phyloP scores from a whole-genome alignment of 2,888 invertebrate species.

The Eurois occulta region DNA sequence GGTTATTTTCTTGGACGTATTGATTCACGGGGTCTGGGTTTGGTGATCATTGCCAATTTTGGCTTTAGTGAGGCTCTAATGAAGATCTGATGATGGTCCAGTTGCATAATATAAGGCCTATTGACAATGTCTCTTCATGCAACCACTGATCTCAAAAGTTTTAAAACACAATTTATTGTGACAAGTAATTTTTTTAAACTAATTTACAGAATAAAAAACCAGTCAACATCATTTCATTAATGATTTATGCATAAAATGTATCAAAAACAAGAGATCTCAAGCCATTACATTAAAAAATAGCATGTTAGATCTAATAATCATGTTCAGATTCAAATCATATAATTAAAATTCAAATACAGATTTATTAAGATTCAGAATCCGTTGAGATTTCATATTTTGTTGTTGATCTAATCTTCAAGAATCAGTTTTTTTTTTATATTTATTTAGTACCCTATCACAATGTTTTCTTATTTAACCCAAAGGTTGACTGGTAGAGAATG shows the following conservation, averaged over 20 bases:
- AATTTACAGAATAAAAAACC: not conserved
- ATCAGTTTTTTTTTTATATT: too few relatives aligned
- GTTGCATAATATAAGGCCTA: not conserved
- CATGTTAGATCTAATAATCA: not conserved
- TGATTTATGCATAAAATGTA: not conserved
- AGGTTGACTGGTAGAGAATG: too few relatives aligned
- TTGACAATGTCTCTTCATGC: not conserved
- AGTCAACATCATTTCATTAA: not conserved
- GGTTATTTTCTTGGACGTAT: not conserved
- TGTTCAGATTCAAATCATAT: constrained; percentile 1
- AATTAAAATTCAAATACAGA: not conserved
- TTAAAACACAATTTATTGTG: not conserved
- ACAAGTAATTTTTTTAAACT: not conserved
- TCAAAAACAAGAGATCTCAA: not conserved
- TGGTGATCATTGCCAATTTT: not conserved
- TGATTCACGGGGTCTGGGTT: not conserved
- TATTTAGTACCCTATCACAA: too few relatives aligned
- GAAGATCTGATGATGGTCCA: not conserved
- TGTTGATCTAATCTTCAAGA: not conserved
- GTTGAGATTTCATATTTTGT: too few relatives aligned
- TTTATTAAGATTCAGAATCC: not conserved
- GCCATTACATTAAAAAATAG: not conserved
- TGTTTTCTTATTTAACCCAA: too few relatives aligned
- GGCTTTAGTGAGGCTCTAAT: too few relatives aligned
- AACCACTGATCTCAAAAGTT: not conserved